phyloP scores from a whole-genome alignment of 2,888 invertebrate genomes.

The Chaetoderma sp. region DNA sequence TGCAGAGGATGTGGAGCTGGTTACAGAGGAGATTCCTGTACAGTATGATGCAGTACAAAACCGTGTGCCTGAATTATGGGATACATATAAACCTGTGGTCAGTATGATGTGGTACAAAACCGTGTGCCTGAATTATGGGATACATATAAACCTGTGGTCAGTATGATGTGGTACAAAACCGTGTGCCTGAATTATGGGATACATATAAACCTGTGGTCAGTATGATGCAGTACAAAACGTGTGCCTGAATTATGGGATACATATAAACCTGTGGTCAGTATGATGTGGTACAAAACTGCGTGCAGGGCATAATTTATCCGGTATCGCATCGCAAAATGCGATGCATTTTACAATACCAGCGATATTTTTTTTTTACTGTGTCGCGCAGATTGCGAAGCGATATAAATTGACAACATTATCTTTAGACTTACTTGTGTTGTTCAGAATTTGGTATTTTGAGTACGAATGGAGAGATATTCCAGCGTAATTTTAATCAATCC shows the following conservation, averaged over 20 bases:
- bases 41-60: constrained; percentile 79
- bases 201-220: constrained; percentile 79
- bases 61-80: constrained; percentile 79
- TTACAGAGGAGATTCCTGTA: constrained; percentile 65
- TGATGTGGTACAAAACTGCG: constrained; percentile 75
- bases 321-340: too few species aligned
- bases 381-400: too few species aligned
- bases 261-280: constrained; percentile 80
- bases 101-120: constrained; percentile 74
- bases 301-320: too few species aligned
- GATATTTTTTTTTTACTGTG: too few species aligned
- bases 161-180: constrained; percentile 76
- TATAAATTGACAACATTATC: too few species aligned
- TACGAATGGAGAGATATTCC: too few species aligned
- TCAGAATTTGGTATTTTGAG: too few species aligned
- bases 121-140: constrained; percentile 79
- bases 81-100: constrained; percentile 79
- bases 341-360: too few species aligned
- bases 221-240: constrained; percentile 74
- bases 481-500: neutral
- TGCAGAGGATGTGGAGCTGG: constrained; percentile 57
- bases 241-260: constrained; percentile 80
- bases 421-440: too few species aligned
- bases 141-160: constrained; percentile 79
- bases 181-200: constrained; percentile 79